phyloP scores from a whole-genome alignment of 2,888 invertebrate species.

The Leucania comma region DNA sequence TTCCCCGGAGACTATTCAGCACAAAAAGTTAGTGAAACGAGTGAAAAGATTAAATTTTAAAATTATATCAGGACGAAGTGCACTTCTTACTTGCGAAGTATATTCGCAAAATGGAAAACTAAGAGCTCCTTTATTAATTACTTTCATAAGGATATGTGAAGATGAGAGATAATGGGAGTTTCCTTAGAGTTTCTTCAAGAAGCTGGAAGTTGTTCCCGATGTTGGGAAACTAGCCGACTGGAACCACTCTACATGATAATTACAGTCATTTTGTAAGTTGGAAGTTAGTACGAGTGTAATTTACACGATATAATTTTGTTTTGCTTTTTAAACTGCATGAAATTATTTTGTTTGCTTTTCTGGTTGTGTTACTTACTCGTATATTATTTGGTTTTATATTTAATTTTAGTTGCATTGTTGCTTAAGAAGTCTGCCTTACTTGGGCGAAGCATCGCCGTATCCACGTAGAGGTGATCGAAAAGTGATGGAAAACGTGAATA shows the following conservation, averaged over 20 bases:
- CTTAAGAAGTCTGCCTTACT: too few relatives aligned
- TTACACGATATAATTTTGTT: neutral
- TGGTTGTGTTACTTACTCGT: neutral
- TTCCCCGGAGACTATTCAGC: slow-evolving; percentile 35
- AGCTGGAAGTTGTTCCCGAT: slow-evolving; percentile 12
- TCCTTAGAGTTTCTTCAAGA: slow-evolving; percentile 24
- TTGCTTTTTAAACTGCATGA: neutral
- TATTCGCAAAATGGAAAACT: slow-evolving; percentile 39
- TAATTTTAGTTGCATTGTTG: too few relatives aligned
- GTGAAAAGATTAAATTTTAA: slow-evolving; percentile 58
- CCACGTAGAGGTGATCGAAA: too few relatives aligned
- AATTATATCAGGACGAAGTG: slow-evolving; percentile 59
- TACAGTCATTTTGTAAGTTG: slow-evolving; percentile 11
- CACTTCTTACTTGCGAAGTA: slow-evolving; percentile 46
- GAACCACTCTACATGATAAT: slow-evolving; percentile 40
- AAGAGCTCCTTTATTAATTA: slow-evolving; percentile 46
- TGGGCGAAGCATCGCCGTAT: too few relatives aligned
- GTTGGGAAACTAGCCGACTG: slow-evolving; percentile 18
- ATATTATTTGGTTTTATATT: neutral
- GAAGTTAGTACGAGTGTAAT: slow-evolving; percentile 14
- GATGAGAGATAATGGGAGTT: slow-evolving; percentile 40
- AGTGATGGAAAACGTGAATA: too few relatives aligned
- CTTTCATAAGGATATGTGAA: slow-evolving; percentile 35
- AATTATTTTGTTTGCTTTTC: neutral
- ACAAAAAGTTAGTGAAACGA: slow-evolving; percentile 20